A percentile compares a stretch with the other conserved stretches of the same genome.
Conservation (phyloP, 2,888 invertebrate genomes). For the Drosophila birchii region DNA sequence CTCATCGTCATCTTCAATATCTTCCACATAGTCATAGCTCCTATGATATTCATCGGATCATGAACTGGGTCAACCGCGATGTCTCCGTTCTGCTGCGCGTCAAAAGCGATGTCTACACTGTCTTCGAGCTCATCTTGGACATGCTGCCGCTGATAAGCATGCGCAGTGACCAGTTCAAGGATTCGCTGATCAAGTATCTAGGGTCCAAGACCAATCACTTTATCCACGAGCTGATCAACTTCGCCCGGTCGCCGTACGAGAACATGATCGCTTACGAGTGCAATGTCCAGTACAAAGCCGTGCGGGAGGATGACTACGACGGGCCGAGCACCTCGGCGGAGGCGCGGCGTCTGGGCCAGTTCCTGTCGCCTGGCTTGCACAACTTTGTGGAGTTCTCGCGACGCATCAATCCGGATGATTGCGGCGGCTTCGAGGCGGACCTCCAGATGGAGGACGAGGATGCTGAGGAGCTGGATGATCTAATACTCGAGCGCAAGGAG, state of each 20-base stretch:
- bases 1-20: no score
- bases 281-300: constrained; percentile 88
- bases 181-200: constrained; percentile 88
- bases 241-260: constrained; percentile 94
- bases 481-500: background rate
- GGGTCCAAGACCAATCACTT: constrained; percentile 92
- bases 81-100: constrained; percentile 88
- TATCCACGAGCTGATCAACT: constrained; percentile 94
- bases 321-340: constrained; percentile 17
- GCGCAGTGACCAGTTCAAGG: constrained; percentile 87
- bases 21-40: constrained; percentile 88
- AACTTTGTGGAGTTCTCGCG: constrained; percentile 57
- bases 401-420: constrained; percentile 50
- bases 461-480: constrained; percentile 22
- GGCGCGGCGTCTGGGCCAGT: background rate
- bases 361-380: constrained; percentile 1
- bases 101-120: constrained; percentile 86
- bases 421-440: constrained; percentile 23
- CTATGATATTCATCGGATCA: constrained; percentile 91
- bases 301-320: constrained; percentile 53
- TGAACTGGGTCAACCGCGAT: constrained; percentile 95
- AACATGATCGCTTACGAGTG: constrained; percentile 91
- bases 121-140: constrained; percentile 89
- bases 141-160: constrained; percentile 88
- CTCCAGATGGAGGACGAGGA: constrained; percentile 55